Base-by-base conservation (phyloP, 2,797 vertebrate genomes). In the Odontamblyopus lacepedii region DNA sequence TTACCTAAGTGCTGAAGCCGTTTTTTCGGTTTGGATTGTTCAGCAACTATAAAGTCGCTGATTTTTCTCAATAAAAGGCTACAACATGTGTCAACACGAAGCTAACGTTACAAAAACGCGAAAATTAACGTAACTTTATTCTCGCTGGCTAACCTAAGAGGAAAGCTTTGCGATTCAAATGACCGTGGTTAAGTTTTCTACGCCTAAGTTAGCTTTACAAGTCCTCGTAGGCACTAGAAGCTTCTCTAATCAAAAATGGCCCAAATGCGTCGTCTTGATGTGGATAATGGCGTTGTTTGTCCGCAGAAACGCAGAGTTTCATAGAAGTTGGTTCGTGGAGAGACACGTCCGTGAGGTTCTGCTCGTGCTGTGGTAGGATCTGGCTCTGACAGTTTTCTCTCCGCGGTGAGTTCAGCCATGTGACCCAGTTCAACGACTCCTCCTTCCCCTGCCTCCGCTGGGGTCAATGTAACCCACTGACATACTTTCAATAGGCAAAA, bases 401-500 rank as follows among this genome's bases (percentile, higher is more conserved):
- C 60, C 59, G 78, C 8, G 29, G 71, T 35, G 70, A 75, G 63
- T 57, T 63, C 32, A 72, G 82, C 88, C 93, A 93, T 78, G 91
- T 94, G 93, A 94, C 92, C 88, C 87, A 86, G 11, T 78, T 83
- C 83, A 18, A 0, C n/a, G 77, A 75, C 92, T 88, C 91, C 93
- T 78, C 92, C 92, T 69, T 16, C 85, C 41, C 18, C 62, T 74
- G 71, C 81, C 77, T 51, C 82, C 86, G 19, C 85, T 84, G 84
- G 91, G 91, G 84, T 83, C 87, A 74, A 83, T 87, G 89, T 94
- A 92, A 92, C 93, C 93, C 90, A 93, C 92, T 92, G 93, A 94
- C 93, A 94, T 80, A 95, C 90, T 94, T 94, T 88, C 85, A 83
- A 67, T 60, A 55, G 15, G 73, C 71, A 56, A 64, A 67, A 86